Conservation (phyloP, 2,888 invertebrate species). For the Eremobia ochroleuca region DNA sequence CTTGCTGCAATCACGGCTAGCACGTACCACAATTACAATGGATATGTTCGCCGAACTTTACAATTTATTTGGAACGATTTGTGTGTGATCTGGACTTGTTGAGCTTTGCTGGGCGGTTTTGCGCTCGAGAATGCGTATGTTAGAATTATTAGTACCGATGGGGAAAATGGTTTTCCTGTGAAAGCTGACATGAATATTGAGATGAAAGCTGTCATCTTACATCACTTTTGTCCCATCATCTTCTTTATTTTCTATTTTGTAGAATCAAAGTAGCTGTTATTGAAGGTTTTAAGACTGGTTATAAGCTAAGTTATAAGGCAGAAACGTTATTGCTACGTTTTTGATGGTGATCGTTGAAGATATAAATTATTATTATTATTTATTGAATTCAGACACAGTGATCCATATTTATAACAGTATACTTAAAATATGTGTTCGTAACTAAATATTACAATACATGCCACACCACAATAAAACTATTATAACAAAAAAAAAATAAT, state of each 20-base stretch:
- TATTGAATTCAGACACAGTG: too few species aligned
- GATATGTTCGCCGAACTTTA: conserved; percentile 87
- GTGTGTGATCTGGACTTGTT: conserved; percentile 55
- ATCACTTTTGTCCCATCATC: not conserved
- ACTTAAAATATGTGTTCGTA: too few species aligned
- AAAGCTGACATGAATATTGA: not conserved
- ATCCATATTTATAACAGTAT: too few species aligned
- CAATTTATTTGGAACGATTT: conserved; percentile 80
- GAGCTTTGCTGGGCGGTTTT: conserved; percentile 58
- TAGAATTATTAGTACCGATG: not conserved
- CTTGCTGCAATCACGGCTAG: conserved; percentile 90
- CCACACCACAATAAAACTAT: too few species aligned
- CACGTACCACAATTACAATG: conserved; percentile 87
- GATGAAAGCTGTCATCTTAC: not conserved
- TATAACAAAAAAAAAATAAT: too few species aligned
- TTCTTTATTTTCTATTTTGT: not conserved
- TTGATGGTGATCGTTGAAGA: not conserved
- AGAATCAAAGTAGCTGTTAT: not conserved
- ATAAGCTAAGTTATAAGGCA: not conserved
- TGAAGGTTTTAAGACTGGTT: not conserved
- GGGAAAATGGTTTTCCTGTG: not conserved
- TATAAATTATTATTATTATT: too few species aligned
- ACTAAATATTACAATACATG: too few species aligned
- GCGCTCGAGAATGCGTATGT: conserved; percentile 1
- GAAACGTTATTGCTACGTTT: too few species aligned